A percentile compares a stretch with the other conserved stretches of the same genome.
Conservation (phyloP, 92 coral and sea anemone species). For the Virgularia gustaviana region DNA sequence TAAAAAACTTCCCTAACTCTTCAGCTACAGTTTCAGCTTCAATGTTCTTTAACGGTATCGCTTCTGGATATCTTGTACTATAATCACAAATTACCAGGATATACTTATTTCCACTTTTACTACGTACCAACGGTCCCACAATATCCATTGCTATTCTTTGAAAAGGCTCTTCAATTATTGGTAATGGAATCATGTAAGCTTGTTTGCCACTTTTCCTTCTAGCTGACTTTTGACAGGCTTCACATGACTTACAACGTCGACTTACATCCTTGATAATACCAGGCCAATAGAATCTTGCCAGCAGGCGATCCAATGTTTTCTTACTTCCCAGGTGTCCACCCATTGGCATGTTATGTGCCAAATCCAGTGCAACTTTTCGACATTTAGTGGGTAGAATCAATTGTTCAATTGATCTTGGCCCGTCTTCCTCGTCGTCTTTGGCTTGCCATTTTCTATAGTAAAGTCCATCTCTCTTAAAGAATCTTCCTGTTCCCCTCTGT, state of each 20-base stretch:
- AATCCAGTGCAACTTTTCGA: background rate
- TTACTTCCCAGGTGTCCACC: slow-evolving; percentile 43
- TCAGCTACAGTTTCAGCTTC: slow-evolving; percentile 38
- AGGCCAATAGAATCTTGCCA: slow-evolving; percentile 44
- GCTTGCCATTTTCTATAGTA: background rate
- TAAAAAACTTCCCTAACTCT: slow-evolving; percentile 22
- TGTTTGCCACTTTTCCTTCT: background rate
- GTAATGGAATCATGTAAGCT: slow-evolving; percentile 29
- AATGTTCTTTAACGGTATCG: slow-evolving; percentile 35
- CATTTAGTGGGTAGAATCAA: slow-evolving; percentile 14
- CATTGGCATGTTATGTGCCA: slow-evolving; percentile 30
- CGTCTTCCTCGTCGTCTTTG: background rate
- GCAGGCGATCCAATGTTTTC: slow-evolving; percentile 24
- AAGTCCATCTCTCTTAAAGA: background rate
- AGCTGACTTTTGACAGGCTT: slow-evolving; percentile 24
- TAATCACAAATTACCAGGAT: slow-evolving; percentile 45
- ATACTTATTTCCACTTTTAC: slow-evolving; percentile 35
- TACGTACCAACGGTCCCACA: slow-evolving; percentile 40
- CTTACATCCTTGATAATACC: slow-evolving; percentile 36
- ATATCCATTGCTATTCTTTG: slow-evolving; percentile 51
- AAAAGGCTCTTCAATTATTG: slow-evolving; percentile 42
- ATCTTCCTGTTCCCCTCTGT: background rate
- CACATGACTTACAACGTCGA: slow-evolving; percentile 31
- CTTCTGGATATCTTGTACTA: slow-evolving; percentile 51
- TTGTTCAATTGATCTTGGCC: background rate